Evolutionary conservation across 2,797 vertebrate species (phyloP).

Genomic region (Coregonus ussuriensis): DNA sequence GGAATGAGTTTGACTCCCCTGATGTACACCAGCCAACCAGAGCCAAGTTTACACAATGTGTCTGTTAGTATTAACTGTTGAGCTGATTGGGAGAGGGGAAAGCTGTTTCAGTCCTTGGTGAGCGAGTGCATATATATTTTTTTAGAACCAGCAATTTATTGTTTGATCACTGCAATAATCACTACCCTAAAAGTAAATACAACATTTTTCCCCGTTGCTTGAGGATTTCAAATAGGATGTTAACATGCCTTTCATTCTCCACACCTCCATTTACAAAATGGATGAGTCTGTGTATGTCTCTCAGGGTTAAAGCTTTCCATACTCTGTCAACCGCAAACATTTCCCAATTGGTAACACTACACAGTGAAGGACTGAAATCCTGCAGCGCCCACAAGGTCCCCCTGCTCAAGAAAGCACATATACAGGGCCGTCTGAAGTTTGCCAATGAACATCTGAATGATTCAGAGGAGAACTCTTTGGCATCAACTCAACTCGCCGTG

Average conservation of each 20-base stretch:
- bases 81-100: neutral
- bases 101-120: neutral
- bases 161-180: neutral
- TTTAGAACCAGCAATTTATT: neutral
- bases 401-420: no score
- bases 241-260: constrained; percentile 34
- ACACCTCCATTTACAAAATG: constrained; percentile 19
- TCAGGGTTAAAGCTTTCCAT: constrained; percentile 28
- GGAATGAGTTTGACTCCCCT: no score
- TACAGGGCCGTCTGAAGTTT: no score
- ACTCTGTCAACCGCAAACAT: constrained; percentile 33
- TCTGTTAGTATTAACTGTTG: neutral
- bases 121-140: neutral
- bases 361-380: no score
- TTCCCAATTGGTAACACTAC: no score
- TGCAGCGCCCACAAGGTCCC: no score
- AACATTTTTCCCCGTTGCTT: constrained; percentile 50
- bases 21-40: no score
- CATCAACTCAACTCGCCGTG: no score
- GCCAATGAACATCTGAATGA: no score
- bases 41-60: neutral
- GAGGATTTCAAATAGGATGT: constrained; percentile 48
- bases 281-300: constrained; percentile 13
- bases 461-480: no score
- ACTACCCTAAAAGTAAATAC: neutral